A percentile compares a stretch with the other conserved stretches of the same genome.
phyloP scores from a whole-genome alignment of 2,113 vertebrate genomes.

The Ophthalmolycus amberensis region DNA sequence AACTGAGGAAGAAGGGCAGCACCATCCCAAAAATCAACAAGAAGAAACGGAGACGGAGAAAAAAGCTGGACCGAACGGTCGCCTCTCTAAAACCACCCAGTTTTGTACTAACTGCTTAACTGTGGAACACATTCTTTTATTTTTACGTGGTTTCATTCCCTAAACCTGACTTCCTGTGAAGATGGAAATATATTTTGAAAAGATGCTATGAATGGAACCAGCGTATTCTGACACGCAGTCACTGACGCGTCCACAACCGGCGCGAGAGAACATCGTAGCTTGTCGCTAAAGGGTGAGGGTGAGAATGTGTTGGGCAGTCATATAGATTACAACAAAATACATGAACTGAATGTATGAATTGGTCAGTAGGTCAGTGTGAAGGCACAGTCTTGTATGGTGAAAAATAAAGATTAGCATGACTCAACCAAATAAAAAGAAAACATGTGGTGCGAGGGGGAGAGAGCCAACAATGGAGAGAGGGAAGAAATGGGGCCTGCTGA shows the following conservation, averaged over 20 bases:
- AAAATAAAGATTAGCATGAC: not conserved
- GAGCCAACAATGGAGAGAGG: not conserved
- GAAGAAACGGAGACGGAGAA: not conserved
- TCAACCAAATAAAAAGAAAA: not conserved
- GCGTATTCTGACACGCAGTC: too few species aligned
- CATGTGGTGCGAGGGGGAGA: not conserved
- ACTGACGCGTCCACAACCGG: not conserved
- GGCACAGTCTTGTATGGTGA: not conserved
- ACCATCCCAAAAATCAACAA: not conserved
- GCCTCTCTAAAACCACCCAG: not conserved
- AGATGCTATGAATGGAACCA: too few species aligned
- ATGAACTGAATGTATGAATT: not conserved
- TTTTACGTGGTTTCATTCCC: too few species aligned
- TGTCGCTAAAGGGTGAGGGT: too few species aligned
- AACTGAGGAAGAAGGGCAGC: not conserved
- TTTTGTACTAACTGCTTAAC: not conserved
- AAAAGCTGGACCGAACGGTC: not conserved
- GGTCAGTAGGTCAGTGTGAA: not conserved
- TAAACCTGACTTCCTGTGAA: too few species aligned
- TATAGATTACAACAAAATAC: not conserved
- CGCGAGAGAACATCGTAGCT: not conserved
- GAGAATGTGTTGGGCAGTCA: too few species aligned
- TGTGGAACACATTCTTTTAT: not conserved
- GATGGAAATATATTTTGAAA: too few species aligned
- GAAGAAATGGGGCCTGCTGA: not conserved